Conservation (phyloP, 2,113 vertebrate species). For the Thalassarche chlororhynchos region DNA sequence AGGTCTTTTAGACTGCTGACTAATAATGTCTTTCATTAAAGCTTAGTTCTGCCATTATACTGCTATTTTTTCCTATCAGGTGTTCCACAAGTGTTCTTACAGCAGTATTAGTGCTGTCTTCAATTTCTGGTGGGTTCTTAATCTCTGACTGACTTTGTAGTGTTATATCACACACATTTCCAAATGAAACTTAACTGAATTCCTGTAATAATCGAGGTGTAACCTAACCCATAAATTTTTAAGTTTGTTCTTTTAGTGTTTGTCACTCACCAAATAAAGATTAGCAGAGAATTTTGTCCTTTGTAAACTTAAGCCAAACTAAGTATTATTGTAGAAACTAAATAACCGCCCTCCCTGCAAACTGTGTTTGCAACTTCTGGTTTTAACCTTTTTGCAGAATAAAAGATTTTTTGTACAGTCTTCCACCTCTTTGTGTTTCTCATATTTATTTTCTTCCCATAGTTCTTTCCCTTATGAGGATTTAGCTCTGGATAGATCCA, state of each 20-base stretch:
- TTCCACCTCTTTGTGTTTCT: neutral
- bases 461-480: neutral
- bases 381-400: neutral
- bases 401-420: neutral
- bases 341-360: neutral
- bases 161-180: neutral
- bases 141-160: neutral
- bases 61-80: neutral
- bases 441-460: neutral
- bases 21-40: accelerated
- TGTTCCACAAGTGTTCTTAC: neutral
- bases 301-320: neutral
- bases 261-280: neutral
- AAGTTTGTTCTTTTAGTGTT: neutral
- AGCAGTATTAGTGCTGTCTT: neutral
- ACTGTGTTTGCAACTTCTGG: neutral
- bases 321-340: neutral
- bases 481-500: neutral
- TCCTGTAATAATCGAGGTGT: neutral
- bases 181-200: neutral
- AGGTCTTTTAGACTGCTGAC: neutral
- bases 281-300: neutral
- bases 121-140: neutral
- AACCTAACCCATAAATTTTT: neutral
- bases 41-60: neutral